A percentile compares a stretch with the other conserved stretches of the same genome.
Conservation (phyloP, 2,113 vertebrate species). For the Calyptommatus sinebrachiatus region DNA sequence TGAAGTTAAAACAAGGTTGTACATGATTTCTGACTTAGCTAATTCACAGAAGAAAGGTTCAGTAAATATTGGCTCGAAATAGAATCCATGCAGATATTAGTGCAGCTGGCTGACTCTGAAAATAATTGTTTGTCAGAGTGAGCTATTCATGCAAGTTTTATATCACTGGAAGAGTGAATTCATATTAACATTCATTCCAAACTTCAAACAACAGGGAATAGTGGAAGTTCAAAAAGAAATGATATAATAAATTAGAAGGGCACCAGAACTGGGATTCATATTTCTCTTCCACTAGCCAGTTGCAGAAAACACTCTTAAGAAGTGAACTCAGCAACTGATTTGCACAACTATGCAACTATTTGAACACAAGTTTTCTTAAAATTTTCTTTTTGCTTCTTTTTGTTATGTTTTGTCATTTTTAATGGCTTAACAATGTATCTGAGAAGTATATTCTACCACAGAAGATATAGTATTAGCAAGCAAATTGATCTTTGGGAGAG, state of each 20-base stretch:
- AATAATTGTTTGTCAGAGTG: background rate
- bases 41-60: background rate
- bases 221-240: background rate
- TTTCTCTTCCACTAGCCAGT: background rate
- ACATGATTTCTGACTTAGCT: background rate
- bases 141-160: background rate
- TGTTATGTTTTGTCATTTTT: background rate
- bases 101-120: background rate
- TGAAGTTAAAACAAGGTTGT: background rate
- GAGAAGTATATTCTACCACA: background rate
- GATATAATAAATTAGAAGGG: background rate
- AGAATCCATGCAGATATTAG: background rate
- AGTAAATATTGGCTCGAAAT: background rate
- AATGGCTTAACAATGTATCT: background rate
- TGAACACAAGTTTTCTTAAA: background rate
- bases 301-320: background rate
- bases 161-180: background rate
- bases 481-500: background rate
- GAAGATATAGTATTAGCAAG: conserved; percentile 4
- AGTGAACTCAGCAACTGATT: background rate
- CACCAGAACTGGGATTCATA: background rate
- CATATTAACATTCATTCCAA: too few relatives aligned
- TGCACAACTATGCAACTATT: background rate
- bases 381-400: background rate
- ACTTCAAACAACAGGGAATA: background rate